Evolutionary conservation across 2,797 vertebrate genomes (phyloP).

Genomic region (Tenualosa ilisha): DNA sequence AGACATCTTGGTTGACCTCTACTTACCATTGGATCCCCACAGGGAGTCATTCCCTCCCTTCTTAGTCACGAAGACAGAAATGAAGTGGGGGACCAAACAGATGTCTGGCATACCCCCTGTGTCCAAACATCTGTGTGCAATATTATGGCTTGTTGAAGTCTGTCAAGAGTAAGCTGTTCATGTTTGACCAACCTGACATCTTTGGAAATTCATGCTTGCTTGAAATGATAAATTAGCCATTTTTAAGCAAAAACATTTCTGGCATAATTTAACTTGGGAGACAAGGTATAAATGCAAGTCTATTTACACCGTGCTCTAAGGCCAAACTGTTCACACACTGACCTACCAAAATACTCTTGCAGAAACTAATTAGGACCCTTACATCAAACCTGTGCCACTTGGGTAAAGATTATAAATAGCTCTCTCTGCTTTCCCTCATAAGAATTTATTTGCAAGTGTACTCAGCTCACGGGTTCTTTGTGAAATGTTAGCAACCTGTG

Average conservation of each 20-base stretch:
- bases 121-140: conserved; percentile 3
- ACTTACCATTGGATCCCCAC: not conserved
- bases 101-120: conserved; percentile 14
- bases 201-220: not conserved
- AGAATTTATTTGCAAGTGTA: not conserved
- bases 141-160: not conserved
- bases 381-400: not conserved
- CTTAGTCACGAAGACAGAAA: not conserved
- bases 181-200: not conserved
- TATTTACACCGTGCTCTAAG: not conserved
- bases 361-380: not conserved
- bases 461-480: not conserved
- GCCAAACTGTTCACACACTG: not conserved
- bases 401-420: not conserved
- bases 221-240: not conserved
- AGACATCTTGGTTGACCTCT: not conserved
- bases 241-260: not conserved
- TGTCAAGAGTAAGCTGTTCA: not conserved
- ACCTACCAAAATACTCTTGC: not conserved
- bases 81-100: not conserved
- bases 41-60: not conserved
- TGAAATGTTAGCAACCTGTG: too few relatives aligned
- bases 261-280: not conserved
- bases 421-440: not conserved
- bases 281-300: not conserved